Evolutionary conservation across 2,797 vertebrate species (phyloP), one percentile per base, ranked within the genome.

Genomic region (Amblyraja radiata): DNA sequence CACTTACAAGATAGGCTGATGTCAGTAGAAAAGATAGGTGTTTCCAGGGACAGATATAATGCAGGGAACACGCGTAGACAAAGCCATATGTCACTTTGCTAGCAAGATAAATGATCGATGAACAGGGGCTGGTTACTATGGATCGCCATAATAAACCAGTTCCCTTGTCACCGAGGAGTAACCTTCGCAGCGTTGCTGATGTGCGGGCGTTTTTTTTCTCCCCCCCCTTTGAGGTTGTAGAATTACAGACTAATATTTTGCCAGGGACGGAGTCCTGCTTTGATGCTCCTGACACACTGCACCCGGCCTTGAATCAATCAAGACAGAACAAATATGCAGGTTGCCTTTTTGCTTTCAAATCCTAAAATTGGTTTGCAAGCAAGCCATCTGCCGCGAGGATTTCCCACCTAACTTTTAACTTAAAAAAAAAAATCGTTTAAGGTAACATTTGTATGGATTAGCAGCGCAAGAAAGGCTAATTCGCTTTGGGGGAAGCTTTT

Each of bases 31-130:
- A 95, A 93, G 95, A 96, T 94, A 95, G 96, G 95, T 96, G 96
- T 97, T 96, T 96, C 95, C 96, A 96, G 96, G 95, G 96, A 96
- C 96, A 97, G 95, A 96, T 94, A 96, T 96, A 96, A 96, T 96
- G 96, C 96, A 96, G 96, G 96, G 90, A 92, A 95, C 95, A 94
- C 96, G 96, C 96, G 96, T 95, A 96, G 96, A 96, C 95, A 95
- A 95, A 95, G 95, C 96, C 96, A 96, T 96, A 97, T 97, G 96
- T 97, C 95, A 94, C 95, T 94, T 80, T 93, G 95, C 95, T 95
- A 95, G 95, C 95, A 95, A 97, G 96, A 96, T 96, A 96, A 97
- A 96, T 96, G 96, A 96, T 95, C 95, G 95, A 94, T 94, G 95
- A 96, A 95, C 95, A 94, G 94, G 95, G 96, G 94, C 93, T 94